Conservation (phyloP, 2,797 vertebrate species). For the Typhlichthys eigenmanni region DNA sequence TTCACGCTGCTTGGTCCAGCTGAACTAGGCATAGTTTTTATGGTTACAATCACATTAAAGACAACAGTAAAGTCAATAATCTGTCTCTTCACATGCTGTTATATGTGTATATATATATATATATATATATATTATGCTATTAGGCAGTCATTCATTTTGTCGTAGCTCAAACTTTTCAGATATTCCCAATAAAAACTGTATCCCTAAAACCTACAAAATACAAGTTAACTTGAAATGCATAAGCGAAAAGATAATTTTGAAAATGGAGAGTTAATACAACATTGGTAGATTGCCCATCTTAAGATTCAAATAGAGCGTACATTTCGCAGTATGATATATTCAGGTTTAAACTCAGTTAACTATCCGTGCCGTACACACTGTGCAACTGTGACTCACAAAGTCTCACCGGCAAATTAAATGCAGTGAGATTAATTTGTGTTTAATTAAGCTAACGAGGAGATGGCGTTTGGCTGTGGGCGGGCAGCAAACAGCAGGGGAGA, state of each 20-base stretch:
- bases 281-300: too few relatives aligned
- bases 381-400: slow-evolving; percentile 25
- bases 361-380: background rate
- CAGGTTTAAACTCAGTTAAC: too few relatives aligned
- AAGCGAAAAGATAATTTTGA: too few relatives aligned
- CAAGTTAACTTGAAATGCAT: background rate
- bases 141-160: background rate
- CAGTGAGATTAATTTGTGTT: slow-evolving; percentile 67
- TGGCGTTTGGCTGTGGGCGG: slow-evolving; percentile 29
- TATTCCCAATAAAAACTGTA: background rate
- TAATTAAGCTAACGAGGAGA: slow-evolving; percentile 65
- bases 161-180: background rate
- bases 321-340: too few relatives aligned
- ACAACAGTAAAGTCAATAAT: too few relatives aligned
- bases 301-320: too few relatives aligned
- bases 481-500: slow-evolving; percentile 40
- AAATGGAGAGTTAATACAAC: too few relatives aligned
- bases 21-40: too few relatives aligned
- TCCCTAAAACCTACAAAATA: background rate
- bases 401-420: slow-evolving; percentile 52
- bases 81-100: background rate
- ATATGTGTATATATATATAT: background rate
- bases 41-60: too few relatives aligned
- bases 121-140: background rate
- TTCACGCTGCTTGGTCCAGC: too few relatives aligned